Percentiles rank a stretch among this genome's conserved stretches.
Conservation (phyloP, 2,797 vertebrate genomes). For the Diplodus sargus region DNA sequence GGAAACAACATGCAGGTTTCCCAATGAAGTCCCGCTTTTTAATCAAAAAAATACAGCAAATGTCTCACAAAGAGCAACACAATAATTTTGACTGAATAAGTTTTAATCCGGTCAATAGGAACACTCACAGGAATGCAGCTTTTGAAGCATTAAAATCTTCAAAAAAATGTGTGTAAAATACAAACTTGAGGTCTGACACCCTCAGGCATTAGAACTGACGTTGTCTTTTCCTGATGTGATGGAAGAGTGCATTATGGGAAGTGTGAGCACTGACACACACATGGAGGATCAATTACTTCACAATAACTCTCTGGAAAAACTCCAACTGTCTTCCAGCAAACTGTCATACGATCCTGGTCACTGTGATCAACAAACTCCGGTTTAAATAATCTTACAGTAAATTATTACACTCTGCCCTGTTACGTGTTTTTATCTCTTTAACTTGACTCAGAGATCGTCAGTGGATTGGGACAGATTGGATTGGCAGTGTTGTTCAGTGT, state of each 20-base stretch:
- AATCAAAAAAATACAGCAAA: background rate
- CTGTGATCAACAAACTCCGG: constrained; percentile 13
- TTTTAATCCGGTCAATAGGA: background rate
- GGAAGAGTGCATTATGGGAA: constrained; percentile 21
- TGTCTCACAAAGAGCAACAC: background rate
- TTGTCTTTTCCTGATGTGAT: background rate
- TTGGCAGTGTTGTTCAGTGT: background rate
- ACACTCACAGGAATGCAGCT: background rate
- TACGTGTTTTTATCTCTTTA: constrained; percentile 13
- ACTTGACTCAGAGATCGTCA: constrained; percentile 4
- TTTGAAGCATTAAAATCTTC: background rate
- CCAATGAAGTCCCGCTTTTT: background rate
- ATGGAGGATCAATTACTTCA: constrained; percentile 54
- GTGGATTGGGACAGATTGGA: background rate
- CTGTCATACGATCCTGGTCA: constrained; percentile 5
- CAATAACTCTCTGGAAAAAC: constrained; percentile 18
- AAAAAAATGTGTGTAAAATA: background rate
- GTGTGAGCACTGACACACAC: constrained; percentile 39
- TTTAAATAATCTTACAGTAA: constrained; percentile 8
- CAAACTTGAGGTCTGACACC: background rate
- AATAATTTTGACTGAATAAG: background rate
- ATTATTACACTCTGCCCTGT: background rate
- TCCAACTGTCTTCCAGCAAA: constrained; percentile 21
- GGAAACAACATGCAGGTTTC: rapidly evolving
- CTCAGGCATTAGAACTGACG: background rate